Evolutionary conservation across 2,797 vertebrate species (phyloP), one percentile per base, ranked within the genome.

Genomic region (Tinamus major): DNA sequence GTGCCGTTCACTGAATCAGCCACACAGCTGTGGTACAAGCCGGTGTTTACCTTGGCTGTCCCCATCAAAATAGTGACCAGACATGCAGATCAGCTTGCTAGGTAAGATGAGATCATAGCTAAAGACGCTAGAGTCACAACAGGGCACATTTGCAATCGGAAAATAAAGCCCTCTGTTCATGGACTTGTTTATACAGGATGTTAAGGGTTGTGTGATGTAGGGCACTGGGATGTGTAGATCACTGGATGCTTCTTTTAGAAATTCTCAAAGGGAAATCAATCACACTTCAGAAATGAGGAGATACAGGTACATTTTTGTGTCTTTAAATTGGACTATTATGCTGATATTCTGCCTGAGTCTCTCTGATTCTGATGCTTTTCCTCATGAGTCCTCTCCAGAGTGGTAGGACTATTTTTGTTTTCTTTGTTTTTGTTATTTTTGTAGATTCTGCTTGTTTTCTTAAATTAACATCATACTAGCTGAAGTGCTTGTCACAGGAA

Each of bases 101-200:
- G 81, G 65, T 41, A 68, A 87, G 58, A n/a, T 83, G 88, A 94
- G 63, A 56, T 89, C 87, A 87, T 63, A 77, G 79, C 69, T 70
- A 10, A 31, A 33, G 58, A 55, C 55, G 49, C 49, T 80, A 4
- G 80, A 80, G 55, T 87, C 17, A 7, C 46, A 76, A 21, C 33
- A 93, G 67, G 91, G 39, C 10, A 5, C 42, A 67, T 81, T 92
- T 81, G 10, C 26, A 74, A 70, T 29, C 21, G 87, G 65, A 23
- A 65, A 46, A 58, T 46, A 58, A 56, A 44, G 9, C 26, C 26
- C 10, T n/a, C 0, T 85, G 85, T 93, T 85, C 13, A 10, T 46
- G 56, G 35, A 41, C 33, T 81, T 90, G 23, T 87, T 92, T 88
- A 51, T 63, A 19, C 6, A 39, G 81, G 51, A 9, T 89, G 11